Conservation (phyloP, 2,888 invertebrate genomes). For the Ectobius pallidus region DNA sequence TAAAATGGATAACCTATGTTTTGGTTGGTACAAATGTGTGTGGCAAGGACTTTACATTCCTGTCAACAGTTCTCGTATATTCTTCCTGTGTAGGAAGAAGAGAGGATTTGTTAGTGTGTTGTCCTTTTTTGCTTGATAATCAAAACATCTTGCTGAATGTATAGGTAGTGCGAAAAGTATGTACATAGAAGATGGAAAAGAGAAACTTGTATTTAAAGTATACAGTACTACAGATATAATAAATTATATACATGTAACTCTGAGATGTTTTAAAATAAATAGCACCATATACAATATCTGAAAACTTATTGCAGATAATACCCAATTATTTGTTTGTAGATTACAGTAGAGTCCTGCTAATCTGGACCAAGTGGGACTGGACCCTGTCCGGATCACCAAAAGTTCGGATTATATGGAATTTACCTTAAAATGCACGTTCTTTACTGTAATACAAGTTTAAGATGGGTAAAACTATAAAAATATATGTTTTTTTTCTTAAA, state of each 20-base stretch:
- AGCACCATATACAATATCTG: background rate
- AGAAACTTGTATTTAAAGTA: background rate
- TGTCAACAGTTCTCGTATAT: background rate
- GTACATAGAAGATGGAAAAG: conserved; percentile 14
- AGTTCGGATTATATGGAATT: too few relatives aligned
- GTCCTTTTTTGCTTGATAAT: background rate
- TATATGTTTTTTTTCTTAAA: too few relatives aligned
- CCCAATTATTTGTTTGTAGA: too few relatives aligned
- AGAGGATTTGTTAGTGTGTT: background rate
- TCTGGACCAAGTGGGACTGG: too few relatives aligned
- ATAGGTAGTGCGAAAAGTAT: background rate
- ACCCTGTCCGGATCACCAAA: too few relatives aligned
- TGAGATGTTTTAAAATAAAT: conserved; percentile 25
- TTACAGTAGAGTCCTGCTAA: too few relatives aligned
- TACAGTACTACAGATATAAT: conserved; percentile 11
- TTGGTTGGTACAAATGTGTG: background rate
- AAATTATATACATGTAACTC: conserved; percentile 16
- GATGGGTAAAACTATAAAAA: too few relatives aligned
- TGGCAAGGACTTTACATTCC: conserved; percentile 11
- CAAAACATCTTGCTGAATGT: conserved; percentile 25
- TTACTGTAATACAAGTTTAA: too few relatives aligned
- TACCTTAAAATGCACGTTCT: too few relatives aligned
- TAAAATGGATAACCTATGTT: background rate
- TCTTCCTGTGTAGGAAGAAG: background rate
- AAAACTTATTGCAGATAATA: too few relatives aligned